Conservation (phyloP, 2,797 vertebrate genomes). For the Propithecus perrieri region DNA sequence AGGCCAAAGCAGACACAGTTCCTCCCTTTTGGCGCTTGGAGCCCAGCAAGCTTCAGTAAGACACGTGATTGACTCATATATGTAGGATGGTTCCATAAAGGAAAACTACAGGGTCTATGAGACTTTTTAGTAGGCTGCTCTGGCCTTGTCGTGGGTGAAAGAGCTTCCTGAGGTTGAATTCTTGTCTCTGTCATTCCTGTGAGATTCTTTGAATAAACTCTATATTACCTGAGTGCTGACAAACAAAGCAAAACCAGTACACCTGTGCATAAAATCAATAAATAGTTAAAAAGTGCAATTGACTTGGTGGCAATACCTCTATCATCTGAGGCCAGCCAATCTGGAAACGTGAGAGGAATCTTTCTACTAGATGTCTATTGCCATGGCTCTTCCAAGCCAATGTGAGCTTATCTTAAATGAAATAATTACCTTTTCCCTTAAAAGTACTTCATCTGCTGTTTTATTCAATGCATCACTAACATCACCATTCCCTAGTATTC, state of each 20-base stretch:
- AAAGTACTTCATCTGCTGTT: not conserved
- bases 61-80: not conserved
- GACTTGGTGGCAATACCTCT: not conserved
- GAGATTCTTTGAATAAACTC: not conserved
- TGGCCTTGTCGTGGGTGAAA: not conserved
- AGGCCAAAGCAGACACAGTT: not conserved
- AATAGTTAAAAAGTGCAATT: not conserved
- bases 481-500: not conserved
- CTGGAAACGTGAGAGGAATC: not conserved
- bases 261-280: not conserved
- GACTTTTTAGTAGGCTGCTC: not conserved
- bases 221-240: not conserved
- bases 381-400: not conserved
- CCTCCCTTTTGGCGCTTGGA: not conserved
- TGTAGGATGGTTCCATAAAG: not conserved
- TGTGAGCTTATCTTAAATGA: not conserved
- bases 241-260: not conserved
- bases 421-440: not conserved
- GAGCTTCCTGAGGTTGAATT: not conserved
- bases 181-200: not conserved
- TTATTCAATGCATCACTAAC: not conserved
- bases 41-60: not conserved
- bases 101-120: not conserved
- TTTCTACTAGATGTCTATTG: not conserved
- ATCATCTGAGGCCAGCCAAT: not conserved